Percentiles rank a stretch among this genome's conserved stretches.
phyloP scores from a whole-genome alignment of 2,797 vertebrate genomes.

The Eulemur rubriventer region DNA sequence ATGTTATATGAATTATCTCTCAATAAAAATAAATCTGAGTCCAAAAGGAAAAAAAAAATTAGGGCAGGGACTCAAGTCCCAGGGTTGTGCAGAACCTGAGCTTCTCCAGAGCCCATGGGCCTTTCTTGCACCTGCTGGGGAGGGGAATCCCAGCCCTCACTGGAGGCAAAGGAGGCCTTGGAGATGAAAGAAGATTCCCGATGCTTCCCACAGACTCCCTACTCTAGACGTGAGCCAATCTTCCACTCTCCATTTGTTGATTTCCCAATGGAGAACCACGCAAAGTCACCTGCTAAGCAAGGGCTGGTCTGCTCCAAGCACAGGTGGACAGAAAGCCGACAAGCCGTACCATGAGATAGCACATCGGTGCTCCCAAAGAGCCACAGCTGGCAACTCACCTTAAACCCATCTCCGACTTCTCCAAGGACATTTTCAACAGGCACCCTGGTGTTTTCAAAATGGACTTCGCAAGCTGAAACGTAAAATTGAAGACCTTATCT shows the following conservation, averaged over 20 bases:
- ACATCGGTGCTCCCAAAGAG: no score
- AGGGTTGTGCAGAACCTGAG: neutral
- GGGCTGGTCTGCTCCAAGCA: neutral
- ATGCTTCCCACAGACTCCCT: neutral
- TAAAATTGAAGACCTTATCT: neutral
- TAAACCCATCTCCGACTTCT: conserved; percentile 95
- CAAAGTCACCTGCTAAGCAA: neutral
- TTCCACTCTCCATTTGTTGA: neutral
- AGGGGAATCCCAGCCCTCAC: neutral
- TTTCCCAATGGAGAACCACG: fast-evolving
- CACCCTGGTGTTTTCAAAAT: conserved; percentile 95
- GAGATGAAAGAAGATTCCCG: neutral
- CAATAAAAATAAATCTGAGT: neutral
- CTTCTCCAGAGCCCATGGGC: no score
- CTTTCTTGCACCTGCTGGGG: no score
- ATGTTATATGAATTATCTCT: neutral
- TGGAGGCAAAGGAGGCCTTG: neutral
- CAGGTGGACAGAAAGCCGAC: neutral
- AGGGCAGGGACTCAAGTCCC: neutral
- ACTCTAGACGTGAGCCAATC: neutral
- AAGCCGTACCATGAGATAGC: fast-evolving
- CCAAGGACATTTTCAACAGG: conserved; percentile 96
- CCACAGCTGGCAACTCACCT: conserved; percentile 85
- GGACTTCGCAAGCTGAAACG: conserved; percentile 93
- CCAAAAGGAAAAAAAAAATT: neutral